A percentile compares a stretch with the other conserved stretches of the same genome.
phyloP scores from a whole-genome alignment of 2,797 vertebrate genomes.

The Hozukius guyotensis region DNA sequence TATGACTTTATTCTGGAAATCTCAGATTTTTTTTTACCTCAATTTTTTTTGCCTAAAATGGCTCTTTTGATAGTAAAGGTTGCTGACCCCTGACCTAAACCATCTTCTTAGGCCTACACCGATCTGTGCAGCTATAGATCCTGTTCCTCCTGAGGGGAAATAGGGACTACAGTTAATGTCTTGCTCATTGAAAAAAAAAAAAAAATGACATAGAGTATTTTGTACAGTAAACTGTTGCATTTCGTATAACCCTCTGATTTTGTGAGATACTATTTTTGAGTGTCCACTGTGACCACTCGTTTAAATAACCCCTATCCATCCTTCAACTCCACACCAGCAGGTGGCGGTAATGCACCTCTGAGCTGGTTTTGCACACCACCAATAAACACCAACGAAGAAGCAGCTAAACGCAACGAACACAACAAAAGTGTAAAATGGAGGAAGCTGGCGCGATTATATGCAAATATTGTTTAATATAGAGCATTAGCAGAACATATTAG shows the following conservation, averaged over 20 bases:
- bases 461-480: neutral
- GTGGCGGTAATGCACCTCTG: neutral
- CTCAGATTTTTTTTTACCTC: fast-evolving
- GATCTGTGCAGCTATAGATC: neutral
- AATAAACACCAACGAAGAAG: neutral
- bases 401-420: neutral
- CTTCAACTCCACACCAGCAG: neutral
- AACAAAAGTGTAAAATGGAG: conserved; percentile 6
- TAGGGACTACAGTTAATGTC: neutral
- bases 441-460: neutral
- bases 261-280: neutral
- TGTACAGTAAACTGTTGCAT: neutral
- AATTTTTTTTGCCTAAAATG: too few species aligned
- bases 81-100: too few species aligned
- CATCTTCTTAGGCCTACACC: neutral
- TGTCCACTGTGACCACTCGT: neutral
- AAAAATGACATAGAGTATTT: neutral
- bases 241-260: neutral
- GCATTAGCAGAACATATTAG: too few species aligned
- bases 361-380: neutral
- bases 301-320: neutral
- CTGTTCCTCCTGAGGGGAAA: neutral
- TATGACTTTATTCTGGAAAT: too few species aligned
- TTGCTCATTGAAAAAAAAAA: neutral
- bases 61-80: too few species aligned